These are phyloP conservation scores for Miniopterus natalensis DNA, from an alignment of 2,113 vertebrate species.

Conservation along the genomic window DNA sequence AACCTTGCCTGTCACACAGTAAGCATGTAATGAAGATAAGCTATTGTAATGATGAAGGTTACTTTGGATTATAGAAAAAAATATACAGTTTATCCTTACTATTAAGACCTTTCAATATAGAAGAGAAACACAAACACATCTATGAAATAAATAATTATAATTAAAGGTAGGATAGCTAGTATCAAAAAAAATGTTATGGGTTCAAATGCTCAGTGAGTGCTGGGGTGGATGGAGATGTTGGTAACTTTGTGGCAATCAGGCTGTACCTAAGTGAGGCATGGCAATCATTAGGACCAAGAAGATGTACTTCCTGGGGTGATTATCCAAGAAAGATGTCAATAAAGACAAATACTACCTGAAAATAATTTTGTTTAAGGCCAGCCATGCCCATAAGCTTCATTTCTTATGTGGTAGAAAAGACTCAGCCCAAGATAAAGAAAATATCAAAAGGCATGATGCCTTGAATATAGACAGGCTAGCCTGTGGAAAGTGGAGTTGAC, in stretches of 20 bases:
- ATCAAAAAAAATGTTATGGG: not conserved
- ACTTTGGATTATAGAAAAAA: not conserved
- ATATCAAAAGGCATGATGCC: not conserved
- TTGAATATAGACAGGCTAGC: constrained; percentile 3
- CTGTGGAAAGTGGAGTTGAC: not conserved
- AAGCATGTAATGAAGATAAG: not conserved
- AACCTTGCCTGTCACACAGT: not conserved
- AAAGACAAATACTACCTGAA: not conserved
- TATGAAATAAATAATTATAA: not conserved
- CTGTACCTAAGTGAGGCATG: not conserved
- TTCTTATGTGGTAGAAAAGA: not conserved
- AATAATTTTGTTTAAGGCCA: not conserved
- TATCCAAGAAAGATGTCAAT: not conserved
- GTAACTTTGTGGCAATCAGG: not conserved
- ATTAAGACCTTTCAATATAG: not conserved
- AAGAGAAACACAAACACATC: not conserved
- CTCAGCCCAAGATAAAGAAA: not conserved
- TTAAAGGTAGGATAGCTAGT: not conserved
- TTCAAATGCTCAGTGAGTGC: not conserved
- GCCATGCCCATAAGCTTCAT: not conserved
- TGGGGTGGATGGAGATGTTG: not conserved
- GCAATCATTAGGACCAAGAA: not conserved
- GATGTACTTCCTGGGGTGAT: not conserved
- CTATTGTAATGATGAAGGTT: not conserved
- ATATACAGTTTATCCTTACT: not conserved